phyloP scores from a whole-genome alignment of 2,888 invertebrate species.

The Lasioglossum vierecki region DNA sequence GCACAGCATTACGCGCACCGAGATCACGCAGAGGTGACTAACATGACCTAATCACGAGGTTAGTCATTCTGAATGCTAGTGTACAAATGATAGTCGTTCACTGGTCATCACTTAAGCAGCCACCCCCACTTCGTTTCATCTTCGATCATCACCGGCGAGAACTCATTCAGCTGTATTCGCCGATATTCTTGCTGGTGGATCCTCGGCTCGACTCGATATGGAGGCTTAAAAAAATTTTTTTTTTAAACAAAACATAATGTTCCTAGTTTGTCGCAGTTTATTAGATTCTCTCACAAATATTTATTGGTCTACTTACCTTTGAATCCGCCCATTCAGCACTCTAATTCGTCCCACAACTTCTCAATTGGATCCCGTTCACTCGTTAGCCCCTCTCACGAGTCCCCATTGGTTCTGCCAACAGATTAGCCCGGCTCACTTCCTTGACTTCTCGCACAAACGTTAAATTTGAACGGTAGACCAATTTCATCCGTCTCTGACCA shows the following conservation, averaged over 20 bases:
- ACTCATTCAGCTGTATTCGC: constrained; percentile 3
- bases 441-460: background rate
- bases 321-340: background rate
- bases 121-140: background rate
- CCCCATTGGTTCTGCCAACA: background rate
- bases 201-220: background rate
- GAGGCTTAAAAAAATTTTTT: background rate
- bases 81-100: constrained; percentile 38
- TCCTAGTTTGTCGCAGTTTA: background rate
- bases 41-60: constrained; percentile 70
- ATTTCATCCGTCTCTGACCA: background rate
- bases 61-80: constrained; percentile 65
- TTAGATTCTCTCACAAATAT: background rate
- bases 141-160: background rate
- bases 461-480: background rate
- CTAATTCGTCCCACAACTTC: background rate
- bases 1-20: constrained; percentile 88
- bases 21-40: constrained; percentile 88
- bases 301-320: background rate
- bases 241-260: background rate
- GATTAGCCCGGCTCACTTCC: background rate
- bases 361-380: background rate
- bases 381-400: background rate
- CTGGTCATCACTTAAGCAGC: constrained; percentile 10
- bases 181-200: constrained; percentile 11